Conservation (phyloP, 2,888 invertebrate species). For the Patella ulyssiponensis region DNA sequence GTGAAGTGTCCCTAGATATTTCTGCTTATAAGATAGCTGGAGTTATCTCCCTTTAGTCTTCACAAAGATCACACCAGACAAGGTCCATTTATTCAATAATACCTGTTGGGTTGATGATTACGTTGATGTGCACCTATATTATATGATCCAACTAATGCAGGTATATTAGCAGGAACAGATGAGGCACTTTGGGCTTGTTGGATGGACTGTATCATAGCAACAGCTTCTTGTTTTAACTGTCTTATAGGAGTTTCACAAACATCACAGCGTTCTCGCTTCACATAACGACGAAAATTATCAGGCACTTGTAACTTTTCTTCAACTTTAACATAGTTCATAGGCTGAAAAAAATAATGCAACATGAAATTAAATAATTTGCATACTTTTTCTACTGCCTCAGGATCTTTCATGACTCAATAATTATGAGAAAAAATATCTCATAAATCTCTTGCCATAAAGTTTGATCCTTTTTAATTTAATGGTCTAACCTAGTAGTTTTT, state of each 20-base stretch:
- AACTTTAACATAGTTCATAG: slow-evolving; percentile 48
- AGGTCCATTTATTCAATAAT: neutral
- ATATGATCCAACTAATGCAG: slow-evolving; percentile 51
- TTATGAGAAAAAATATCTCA: no score
- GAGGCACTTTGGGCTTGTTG: slow-evolving; percentile 58
- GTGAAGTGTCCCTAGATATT: neutral
- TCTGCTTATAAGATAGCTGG: neutral
- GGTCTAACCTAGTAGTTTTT: no score
- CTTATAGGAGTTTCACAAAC: slow-evolving; percentile 61
- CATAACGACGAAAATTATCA: slow-evolving; percentile 49
- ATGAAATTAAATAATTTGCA: neutral
- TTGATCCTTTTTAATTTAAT: no score
- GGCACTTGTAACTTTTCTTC: slow-evolving; percentile 54
- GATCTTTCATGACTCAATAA: no score
- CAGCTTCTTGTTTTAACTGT: slow-evolving; percentile 62
- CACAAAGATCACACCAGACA: neutral
- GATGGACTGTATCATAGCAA: slow-evolving; percentile 64
- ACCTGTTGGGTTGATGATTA: neutral
- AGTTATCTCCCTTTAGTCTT: slow-evolving; percentile 4
- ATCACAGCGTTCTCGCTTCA: slow-evolving; percentile 52
- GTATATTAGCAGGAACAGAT: slow-evolving; percentile 44
- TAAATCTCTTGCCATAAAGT: no score
- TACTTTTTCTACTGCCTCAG: no score
- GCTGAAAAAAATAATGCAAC: slow-evolving; percentile 40
- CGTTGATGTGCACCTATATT: slow-evolving; percentile 41